Percentiles rank a stretch among this genome's conserved stretches.
These are phyloP conservation scores for Coranthus polyacanthus DNA, from an alignment of 2,797 vertebrate genomes.

Conservation along the genomic window DNA sequence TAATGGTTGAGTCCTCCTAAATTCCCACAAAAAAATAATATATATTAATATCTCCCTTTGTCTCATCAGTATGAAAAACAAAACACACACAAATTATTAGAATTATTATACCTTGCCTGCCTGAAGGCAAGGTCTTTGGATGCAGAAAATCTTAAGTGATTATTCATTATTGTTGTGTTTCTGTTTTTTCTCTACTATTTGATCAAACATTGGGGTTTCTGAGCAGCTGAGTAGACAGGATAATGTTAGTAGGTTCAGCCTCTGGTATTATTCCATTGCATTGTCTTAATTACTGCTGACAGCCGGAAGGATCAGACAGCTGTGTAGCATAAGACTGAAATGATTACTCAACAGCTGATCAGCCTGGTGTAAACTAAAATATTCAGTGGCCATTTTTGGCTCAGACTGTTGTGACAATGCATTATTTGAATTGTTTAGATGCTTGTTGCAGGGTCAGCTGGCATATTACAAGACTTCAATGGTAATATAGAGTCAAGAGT, in stretches of 20 bases:
- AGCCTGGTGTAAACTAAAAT: conserved; percentile 38
- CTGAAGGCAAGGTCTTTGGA: conserved; percentile 1
- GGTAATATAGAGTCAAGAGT: not conserved
- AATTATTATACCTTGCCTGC: no score
- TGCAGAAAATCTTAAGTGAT: not conserved
- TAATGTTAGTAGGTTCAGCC: conserved; percentile 17
- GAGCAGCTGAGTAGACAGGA: conserved; percentile 20
- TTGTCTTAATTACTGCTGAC: conserved; percentile 39
- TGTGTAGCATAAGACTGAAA: conserved; percentile 50
- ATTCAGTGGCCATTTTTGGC: conserved; percentile 46
- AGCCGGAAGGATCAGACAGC: conserved; percentile 54
- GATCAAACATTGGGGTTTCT: conserved; percentile 5
- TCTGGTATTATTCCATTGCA: conserved; percentile 12
- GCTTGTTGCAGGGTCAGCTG: conserved; percentile 42
- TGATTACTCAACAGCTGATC: conserved; percentile 58
- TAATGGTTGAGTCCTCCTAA: no score
- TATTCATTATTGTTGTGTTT: conserved; percentile 17
- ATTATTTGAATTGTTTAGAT: conserved; percentile 50
- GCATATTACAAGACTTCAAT: conserved; percentile 6
- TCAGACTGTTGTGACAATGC: conserved; percentile 39
- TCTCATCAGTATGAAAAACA: no score
- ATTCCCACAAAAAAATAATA: no score
- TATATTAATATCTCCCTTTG: no score
- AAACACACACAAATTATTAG: no score
- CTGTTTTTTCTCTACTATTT: conserved; percentile 1